A percentile compares a stretch with the other conserved stretches of the same genome.
These are phyloP conservation scores for Prosapia bicincta DNA, from an alignment of 2,888 invertebrate species.

Conservation along the genomic window DNA sequence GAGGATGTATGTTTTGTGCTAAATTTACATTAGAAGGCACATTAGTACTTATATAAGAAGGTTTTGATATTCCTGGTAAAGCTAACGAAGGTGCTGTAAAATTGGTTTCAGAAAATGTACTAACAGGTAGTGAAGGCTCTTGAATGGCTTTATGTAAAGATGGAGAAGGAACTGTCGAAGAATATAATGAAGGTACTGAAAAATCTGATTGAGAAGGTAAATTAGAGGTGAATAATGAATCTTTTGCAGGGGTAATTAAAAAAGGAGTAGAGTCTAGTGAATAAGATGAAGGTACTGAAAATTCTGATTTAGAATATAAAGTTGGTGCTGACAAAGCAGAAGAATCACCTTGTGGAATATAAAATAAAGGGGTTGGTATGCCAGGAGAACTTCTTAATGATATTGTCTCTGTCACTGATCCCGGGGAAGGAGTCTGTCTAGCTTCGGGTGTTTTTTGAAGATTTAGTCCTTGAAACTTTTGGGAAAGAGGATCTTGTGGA, in stretches of 20 bases:
- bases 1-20: background rate
- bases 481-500: conserved; percentile 11
- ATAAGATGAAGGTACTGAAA: background rate
- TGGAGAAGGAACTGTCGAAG: background rate
- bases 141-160: conserved; percentile 32
- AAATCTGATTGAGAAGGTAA: background rate
- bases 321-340: background rate
- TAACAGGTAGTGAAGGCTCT: conserved; percentile 38
- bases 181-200: conserved; percentile 7
- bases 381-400: background rate
- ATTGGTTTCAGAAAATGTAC: conserved; percentile 19
- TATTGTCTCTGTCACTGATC: background rate
- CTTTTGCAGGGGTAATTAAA: background rate
- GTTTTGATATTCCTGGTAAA: conserved; percentile 47
- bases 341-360: background rate
- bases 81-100: conserved; percentile 44
- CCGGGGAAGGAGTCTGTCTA: background rate
- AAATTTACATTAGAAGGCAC: conserved; percentile 46
- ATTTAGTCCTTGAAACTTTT: background rate
- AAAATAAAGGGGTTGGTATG: background rate
- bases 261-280: background rate
- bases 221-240: background rate
- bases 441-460: background rate
- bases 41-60: conserved; percentile 58
- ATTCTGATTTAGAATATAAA: background rate